phyloP scores from a whole-genome alignment of 2,797 vertebrate species.

The Lacerta bilineata region DNA sequence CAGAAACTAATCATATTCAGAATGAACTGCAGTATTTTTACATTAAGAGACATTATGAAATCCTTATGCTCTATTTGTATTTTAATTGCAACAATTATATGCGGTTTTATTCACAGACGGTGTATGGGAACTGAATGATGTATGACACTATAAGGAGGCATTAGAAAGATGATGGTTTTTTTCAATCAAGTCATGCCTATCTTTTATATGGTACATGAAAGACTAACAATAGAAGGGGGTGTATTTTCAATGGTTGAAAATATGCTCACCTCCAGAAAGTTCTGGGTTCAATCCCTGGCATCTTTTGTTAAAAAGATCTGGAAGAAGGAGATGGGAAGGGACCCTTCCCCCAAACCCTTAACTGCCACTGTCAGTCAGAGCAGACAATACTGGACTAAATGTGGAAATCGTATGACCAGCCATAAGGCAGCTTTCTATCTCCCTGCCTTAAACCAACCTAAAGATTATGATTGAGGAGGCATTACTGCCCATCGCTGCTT shows the following conservation, averaged over 20 bases:
- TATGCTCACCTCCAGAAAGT: background rate
- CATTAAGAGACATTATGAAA: conserved; percentile 44
- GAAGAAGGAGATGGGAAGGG: background rate
- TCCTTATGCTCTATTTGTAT: conserved; percentile 16
- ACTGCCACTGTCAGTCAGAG: background rate
- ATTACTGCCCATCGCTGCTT: background rate
- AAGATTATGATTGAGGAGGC: background rate
- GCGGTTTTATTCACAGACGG: conserved; percentile 12
- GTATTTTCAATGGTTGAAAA: background rate
- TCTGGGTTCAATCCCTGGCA: background rate
- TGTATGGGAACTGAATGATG: background rate
- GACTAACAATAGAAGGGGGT: background rate
- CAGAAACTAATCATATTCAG: conserved; percentile 23
- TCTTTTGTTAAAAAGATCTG: background rate
- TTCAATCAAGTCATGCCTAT: background rate
- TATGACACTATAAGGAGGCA: background rate
- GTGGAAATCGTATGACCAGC: background rate
- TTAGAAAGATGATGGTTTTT: background rate
- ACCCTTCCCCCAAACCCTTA: no score
- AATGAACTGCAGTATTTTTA: background rate
- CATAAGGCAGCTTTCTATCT: no score
- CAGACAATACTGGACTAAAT: background rate
- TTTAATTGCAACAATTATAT: conserved; percentile 34
- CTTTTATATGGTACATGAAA: conserved; percentile 10
- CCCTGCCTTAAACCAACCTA: background rate